Base-by-base conservation (phyloP, 1,140 invertebrate species). In the Limonius californicus region DNA sequence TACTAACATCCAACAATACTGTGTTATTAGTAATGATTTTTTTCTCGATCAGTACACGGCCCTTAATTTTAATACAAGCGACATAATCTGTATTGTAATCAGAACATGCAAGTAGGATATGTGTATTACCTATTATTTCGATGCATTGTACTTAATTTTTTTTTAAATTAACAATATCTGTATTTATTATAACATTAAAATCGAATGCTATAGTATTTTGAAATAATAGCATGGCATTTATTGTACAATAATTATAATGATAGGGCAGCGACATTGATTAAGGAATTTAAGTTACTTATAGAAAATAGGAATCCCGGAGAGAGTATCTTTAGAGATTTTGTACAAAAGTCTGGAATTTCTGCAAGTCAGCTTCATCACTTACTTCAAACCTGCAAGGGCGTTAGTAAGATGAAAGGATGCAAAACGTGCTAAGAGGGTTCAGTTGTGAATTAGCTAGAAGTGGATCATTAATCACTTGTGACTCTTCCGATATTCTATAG, bases 291-390 rank as follows among this genome's bases (percentile, higher is more conserved):
- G n/a, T n/a, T n/a, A n/a, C n/a, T n/a, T n/a, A n/a, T 27, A 27
- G 3, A 27, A 27, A 27, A 27, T 9, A 27, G 9, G 2, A 39
- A 39, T 39, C n/a, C n/a, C n/a, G 2, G 8, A 39, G 11, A 11
- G 2, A 39, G 8, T 6, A 12, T 12, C n/a, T 39, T 14, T 39
- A 39, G 1, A 39, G 35, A 39, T 11, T 39, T n/a, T 39, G 35
- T n/a, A 50, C 45, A 50, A 50, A 50, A 50, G 45, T 18, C 8
- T 11, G 14, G 45, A 16, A 50, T 60, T 60, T 54, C n/a, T 39
- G 58, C 58, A 60, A 60, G 58, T 60, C 58, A 60, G 21, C 30
- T 60, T 60, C 58, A 60, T 60, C 58, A 54, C 58, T 60, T 60
- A 50, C 20, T 50, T 1, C 7, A 50, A 50, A 50, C 45, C 14